phyloP scores from a whole-genome alignment of 2,797 vertebrate species.

The Alca torda region DNA sequence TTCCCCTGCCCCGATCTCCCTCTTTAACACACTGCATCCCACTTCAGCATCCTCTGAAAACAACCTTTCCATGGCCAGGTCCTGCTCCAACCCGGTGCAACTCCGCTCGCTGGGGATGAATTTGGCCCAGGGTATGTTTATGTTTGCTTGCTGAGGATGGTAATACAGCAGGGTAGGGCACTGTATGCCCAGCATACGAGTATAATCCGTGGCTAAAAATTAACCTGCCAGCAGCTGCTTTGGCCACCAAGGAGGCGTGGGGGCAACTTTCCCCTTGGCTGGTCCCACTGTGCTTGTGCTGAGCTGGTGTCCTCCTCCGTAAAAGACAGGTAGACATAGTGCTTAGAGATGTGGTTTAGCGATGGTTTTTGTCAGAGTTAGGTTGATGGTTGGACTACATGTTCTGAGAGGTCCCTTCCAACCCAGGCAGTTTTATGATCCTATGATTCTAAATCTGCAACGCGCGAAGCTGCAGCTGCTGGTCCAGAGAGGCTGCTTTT shows the following conservation, averaged over 20 bases:
- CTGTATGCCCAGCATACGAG: neutral
- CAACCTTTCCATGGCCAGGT: neutral
- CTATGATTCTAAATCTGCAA: neutral
- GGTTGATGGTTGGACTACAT: too few species aligned
- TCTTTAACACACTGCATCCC: neutral
- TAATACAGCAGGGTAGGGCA: neutral
- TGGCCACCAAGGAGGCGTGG: neutral
- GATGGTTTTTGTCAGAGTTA: too few species aligned
- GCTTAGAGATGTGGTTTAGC: too few species aligned
- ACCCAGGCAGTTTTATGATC: too few species aligned
- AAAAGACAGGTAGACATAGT: neutral
- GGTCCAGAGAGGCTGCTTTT: neutral
- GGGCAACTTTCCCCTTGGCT: neutral
- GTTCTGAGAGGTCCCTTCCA: too few species aligned
- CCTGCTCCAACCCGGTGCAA: neutral
- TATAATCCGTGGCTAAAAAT: neutral
- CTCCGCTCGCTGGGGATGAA: rapidly evolving
- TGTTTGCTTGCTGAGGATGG: neutral
- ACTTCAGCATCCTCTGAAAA: neutral
- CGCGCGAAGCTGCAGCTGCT: rapidly evolving
- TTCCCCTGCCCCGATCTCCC: neutral
- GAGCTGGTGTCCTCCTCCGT: rapidly evolving
- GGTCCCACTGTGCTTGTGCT: rapidly evolving
- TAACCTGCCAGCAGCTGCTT: neutral
- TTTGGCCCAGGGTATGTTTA: neutral